Percentiles rank a stretch among this genome's conserved stretches.
Evolutionary conservation across 2,888 invertebrate species (phyloP).

Genomic region (Macrosiphum euphorbiae): DNA sequence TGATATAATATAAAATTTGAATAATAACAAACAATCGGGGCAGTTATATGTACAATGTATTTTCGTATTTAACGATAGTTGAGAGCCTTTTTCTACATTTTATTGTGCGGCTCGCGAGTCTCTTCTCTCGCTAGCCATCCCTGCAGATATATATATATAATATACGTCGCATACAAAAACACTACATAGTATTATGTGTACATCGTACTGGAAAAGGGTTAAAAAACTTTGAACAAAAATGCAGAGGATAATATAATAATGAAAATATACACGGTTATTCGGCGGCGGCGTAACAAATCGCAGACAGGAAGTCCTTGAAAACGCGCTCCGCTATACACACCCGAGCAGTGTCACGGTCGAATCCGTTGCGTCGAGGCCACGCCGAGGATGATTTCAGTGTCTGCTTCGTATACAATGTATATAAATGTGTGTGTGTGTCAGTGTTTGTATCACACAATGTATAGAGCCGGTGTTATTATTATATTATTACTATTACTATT

Average conservation of each 20-base stretch:
- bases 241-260: constrained; percentile 37
- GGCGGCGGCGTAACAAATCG: constrained; percentile 61
- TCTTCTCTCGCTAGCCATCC: background rate
- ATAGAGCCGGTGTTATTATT: constrained; percentile 14
- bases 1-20: background rate
- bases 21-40: background rate
- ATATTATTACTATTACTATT: constrained; percentile 44
- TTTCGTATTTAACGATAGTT: background rate
- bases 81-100: background rate
- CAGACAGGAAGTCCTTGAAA: constrained; percentile 65
- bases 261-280: constrained; percentile 17
- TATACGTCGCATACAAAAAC: background rate
- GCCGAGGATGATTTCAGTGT: constrained; percentile 56
- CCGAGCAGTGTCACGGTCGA: constrained; percentile 64
- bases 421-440: background rate
- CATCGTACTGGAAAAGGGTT: background rate
- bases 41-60: background rate
- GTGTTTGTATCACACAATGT: constrained; percentile 28
- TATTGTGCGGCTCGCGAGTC: background rate
- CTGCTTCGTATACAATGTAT: constrained; percentile 36
- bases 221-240: constrained; percentile 57
- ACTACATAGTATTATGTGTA: background rate
- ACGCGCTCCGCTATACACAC: constrained; percentile 52
- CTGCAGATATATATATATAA: background rate
- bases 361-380: constrained; percentile 59